Evolutionary conservation across 2,113 vertebrate species (phyloP), one percentile per base, ranked within the genome.

Genomic region (Anguilla japonica): DNA sequence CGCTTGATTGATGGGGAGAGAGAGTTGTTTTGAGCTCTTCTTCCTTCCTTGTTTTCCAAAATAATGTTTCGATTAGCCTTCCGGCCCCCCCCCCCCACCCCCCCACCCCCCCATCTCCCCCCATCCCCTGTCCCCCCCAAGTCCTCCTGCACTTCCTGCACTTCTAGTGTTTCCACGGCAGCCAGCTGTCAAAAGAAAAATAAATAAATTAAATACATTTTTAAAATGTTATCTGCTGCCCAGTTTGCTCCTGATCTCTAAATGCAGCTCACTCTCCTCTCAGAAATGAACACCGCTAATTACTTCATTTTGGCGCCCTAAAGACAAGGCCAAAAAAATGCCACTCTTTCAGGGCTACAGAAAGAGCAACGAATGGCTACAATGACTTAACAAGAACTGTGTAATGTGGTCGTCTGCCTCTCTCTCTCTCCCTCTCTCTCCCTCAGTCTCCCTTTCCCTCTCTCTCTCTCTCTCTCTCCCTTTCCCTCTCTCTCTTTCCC

Each of bases 31-130:
- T 56, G 78, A 85, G 85, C 29, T n/a, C 53, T 41, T 71, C 71
- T 82, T 85, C 84, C 79, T 85, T 50, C 60, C 87, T 75, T 85
- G 86, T 84, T 88, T 87, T 84, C 67, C 46, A 56, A 71, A 50
- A 86, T 79, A 85, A 29, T 82, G 86, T 85, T 87, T 83, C 78
- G 53, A 79, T 81, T 43, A 83, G 75, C 29, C 20, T 18, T 41
- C 83, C 29, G 14, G 13, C 13, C 9, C 67, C 83, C 81, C 83
- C 81, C 82, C 26, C 40, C 1, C 0, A 53, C 8, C 18, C 57
- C 57, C 34, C 34, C 34, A 2, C 2, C 43, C 43, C 43, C 43
- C 43, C n/a, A 20, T 53, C 79, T 75, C 80, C 80, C 84, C 29
- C 56, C 11, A 20, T 34, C 34, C 34, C 34, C 34, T 34, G 34